Evolutionary conservation across 2,113 vertebrate species (phyloP).

Genomic region (Grantiella picta): DNA sequence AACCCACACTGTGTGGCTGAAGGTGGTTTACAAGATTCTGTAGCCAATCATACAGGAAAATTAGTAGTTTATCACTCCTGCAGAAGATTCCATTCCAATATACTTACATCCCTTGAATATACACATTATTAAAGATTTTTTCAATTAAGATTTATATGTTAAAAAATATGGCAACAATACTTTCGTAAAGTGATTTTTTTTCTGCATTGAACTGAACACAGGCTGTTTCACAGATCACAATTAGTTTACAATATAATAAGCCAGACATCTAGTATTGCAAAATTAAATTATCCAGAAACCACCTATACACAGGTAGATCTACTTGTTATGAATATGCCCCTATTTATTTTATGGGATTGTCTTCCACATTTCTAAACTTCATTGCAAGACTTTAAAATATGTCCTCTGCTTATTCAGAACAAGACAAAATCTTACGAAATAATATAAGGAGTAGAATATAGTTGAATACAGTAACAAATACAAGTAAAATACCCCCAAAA

Average conservation of each 20-base stretch:
- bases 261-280: background rate
- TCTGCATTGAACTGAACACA: background rate
- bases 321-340: background rate
- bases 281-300: background rate
- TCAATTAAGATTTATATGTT: background rate
- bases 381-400: background rate
- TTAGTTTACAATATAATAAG: background rate
- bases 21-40: background rate
- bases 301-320: background rate
- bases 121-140: background rate
- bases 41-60: background rate
- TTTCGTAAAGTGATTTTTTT: background rate
- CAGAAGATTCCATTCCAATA: background rate
- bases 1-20: background rate
- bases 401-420: background rate
- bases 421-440: background rate
- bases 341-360: background rate
- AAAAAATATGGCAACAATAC: background rate
- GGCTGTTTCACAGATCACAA: background rate
- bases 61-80: background rate
- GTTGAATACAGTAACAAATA: background rate
- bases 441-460: background rate
- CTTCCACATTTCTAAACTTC: background rate
- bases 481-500: background rate
- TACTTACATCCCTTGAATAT: background rate